A percentile compares a stretch with the other conserved stretches of the same genome.
phyloP scores from a whole-genome alignment of 2,888 invertebrate genomes.

The Aphodius granarius region DNA sequence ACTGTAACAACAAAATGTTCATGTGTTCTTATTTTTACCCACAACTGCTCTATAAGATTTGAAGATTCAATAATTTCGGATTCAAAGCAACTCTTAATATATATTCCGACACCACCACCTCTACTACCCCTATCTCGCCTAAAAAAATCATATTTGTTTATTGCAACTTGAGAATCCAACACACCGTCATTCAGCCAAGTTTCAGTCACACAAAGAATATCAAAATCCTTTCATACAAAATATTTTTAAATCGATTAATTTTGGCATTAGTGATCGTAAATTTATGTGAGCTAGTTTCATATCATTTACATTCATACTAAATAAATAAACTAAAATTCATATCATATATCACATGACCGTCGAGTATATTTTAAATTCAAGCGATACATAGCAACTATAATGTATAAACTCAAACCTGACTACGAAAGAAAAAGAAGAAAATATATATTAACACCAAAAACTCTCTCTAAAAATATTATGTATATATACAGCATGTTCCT shows the following conservation, averaged over 20 bases:
- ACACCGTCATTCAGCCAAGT: background rate
- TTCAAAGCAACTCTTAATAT: background rate
- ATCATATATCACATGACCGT: background rate
- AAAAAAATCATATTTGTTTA: background rate
- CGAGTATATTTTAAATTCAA: background rate
- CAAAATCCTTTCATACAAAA: background rate
- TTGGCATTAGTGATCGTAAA: background rate
- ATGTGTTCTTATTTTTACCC: background rate
- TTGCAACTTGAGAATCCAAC: background rate
- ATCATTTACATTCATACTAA: background rate
- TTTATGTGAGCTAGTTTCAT: background rate
- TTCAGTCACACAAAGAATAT: background rate
- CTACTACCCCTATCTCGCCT: background rate
- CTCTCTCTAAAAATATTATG: no score
- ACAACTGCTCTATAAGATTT: conserved; percentile 9
- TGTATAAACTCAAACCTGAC: no score
- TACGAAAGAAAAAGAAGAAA: no score
- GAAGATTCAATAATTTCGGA: background rate
- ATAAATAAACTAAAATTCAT: background rate
- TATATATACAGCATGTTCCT: no score
- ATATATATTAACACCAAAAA: no score
- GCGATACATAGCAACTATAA: no score
- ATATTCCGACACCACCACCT: background rate
- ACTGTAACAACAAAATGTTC: background rate
- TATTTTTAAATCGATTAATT: no score